Percentiles rank a stretch among this genome's conserved stretches.
Conservation (phyloP, 2,888 invertebrate genomes). For the Palloptera scutellata region DNA sequence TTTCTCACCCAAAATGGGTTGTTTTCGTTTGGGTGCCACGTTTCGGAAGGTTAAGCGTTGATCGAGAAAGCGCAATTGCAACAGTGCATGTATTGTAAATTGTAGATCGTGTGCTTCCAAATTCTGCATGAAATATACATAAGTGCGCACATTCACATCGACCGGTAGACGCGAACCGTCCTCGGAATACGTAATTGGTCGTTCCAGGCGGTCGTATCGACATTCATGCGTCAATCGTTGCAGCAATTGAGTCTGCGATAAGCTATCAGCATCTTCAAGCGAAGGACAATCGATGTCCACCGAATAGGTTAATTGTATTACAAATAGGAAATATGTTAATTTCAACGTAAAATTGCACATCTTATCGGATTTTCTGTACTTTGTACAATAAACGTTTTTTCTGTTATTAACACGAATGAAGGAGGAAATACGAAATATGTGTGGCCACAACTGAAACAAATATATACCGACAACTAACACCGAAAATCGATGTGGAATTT, state of each 20-base stretch:
- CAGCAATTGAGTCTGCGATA: constrained; percentile 79
- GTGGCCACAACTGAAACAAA: too few relatives aligned
- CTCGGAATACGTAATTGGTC: constrained; percentile 66
- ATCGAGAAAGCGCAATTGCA: constrained; percentile 82
- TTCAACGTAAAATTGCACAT: too few relatives aligned
- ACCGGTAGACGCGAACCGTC: constrained; percentile 69
- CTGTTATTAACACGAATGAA: too few relatives aligned
- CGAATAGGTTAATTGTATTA: background rate
- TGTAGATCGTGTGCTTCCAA: constrained; percentile 85
- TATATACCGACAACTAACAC: too few relatives aligned
- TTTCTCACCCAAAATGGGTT: constrained; percentile 76
- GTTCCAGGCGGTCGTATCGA: constrained; percentile 77
- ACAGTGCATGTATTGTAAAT: constrained; percentile 82
- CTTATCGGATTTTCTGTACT: too few relatives aligned
- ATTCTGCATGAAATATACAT: constrained; percentile 84
- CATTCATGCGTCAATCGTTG: constrained; percentile 76
- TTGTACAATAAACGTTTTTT: too few relatives aligned
- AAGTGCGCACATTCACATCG: constrained; percentile 77
- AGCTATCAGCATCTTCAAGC: constrained; percentile 67
- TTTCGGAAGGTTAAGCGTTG: constrained; percentile 73
- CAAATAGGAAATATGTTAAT: too few relatives aligned
- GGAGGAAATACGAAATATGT: too few relatives aligned
- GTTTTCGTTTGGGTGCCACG: constrained; percentile 73
- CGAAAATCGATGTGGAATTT: too few relatives aligned
- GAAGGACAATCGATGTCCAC: constrained; percentile 65